Base-by-base conservation (phyloP, 2,888 invertebrate species). In the Thalpophila matura region DNA sequence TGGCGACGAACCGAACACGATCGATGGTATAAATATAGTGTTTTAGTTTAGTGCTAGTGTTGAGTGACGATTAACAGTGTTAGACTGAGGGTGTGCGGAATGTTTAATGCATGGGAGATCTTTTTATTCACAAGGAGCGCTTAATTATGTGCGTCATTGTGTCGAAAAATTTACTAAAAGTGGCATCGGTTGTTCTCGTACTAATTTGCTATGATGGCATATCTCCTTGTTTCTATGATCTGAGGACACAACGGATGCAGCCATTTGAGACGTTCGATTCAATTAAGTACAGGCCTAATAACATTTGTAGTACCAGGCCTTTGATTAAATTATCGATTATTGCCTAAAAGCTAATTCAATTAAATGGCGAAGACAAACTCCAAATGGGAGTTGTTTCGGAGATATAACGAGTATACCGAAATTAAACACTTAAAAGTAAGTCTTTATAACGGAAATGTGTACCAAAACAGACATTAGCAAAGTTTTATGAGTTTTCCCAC, bases 191-290 rank as follows among this genome's bases (percentile, higher is more conserved):
- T n/a, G n/a, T n/a, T n/a, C n/a, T n/a, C n/a, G n/a, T n/a, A n/a
- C n/a, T n/a, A n/a, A n/a, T n/a, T n/a, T n/a, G n/a, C n/a, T n/a
- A n/a, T n/a, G n/a, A n/a, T n/a, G n/a, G n/a, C n/a, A n/a, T n/a
- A n/a, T n/a, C n/a, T n/a, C n/a, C n/a, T n/a, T n/a, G n/a, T n/a
- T n/a, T n/a, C n/a, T n/a, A n/a, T n/a, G n/a, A n/a, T n/a, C n/a
- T n/a, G n/a, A n/a, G n/a, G n/a, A n/a, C n/a, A n/a, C n/a, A 87
- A 84, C 94, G 92, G 94, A 94, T 91, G 91, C 86, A 85, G 78
- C 86, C 92, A 85, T 92, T 93, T 92, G 90, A 90, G 89, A 88
- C 83, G 85, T 74, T 88, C 85, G 80, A 79, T 80, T 86, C 89
- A 89, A 92, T 93, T 90, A 92, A 86, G 86, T 84, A 86, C 82